Percentiles rank a stretch among this genome's conserved stretches.
phyloP scores from a whole-genome alignment of 1,140 invertebrate species.

The Lasioglossum albipes region DNA sequence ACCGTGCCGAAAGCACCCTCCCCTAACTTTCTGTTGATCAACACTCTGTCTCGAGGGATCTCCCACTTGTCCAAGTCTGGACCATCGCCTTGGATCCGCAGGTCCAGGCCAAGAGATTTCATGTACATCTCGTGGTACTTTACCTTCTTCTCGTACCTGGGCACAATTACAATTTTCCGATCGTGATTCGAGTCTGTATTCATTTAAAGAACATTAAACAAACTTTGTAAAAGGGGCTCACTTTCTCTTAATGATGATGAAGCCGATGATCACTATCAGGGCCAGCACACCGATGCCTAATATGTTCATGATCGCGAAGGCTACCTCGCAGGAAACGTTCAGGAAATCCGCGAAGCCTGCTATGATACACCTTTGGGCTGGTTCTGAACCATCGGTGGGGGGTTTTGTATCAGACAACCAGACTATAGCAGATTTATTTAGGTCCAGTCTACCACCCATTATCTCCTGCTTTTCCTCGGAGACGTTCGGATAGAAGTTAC shows the following conservation, averaged over 20 bases:
- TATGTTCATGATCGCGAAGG: constrained; percentile 86
- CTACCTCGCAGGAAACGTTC: constrained; percentile 85
- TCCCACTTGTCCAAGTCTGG: constrained; percentile 91
- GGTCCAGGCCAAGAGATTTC: constrained; percentile 85
- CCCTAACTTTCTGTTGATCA: constrained; percentile 93
- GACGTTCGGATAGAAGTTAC: constrained; percentile 83
- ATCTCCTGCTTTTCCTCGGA: constrained; percentile 71
- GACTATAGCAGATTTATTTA: constrained; percentile 82
- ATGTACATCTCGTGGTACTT: constrained; percentile 86
- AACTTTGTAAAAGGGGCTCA: constrained; percentile 61
- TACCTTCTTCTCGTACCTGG: constrained; percentile 87
- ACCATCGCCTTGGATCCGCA: constrained; percentile 79
- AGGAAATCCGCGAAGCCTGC: constrained; percentile 84
- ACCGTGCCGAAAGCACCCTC: constrained; percentile 95
- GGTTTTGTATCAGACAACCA: constrained; percentile 85
- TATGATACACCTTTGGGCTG: constrained; percentile 82
- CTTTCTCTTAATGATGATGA: constrained; percentile 86
- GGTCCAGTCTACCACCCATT: constrained; percentile 77
- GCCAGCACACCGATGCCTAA: constrained; percentile 84
- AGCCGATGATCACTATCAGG: constrained; percentile 82
- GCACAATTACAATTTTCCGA: not conserved
- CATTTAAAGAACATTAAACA: no score
- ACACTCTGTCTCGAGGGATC: constrained; percentile 89
- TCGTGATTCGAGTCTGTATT: not conserved
- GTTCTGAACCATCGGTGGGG: constrained; percentile 86